Evolutionary conservation across 2,888 invertebrate species (phyloP).

Genomic region (Lamproptera curius): DNA sequence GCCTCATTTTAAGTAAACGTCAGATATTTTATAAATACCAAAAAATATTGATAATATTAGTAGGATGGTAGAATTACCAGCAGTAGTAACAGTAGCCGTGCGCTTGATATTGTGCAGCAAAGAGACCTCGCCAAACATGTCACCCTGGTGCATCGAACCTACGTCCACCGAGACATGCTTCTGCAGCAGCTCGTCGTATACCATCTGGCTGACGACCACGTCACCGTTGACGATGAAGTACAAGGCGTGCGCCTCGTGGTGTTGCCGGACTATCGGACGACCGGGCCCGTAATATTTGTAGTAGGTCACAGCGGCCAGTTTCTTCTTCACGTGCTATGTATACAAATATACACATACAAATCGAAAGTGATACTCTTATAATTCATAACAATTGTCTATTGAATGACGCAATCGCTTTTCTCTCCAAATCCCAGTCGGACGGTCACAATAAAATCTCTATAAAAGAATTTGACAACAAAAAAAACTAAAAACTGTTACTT

Average conservation of each 20-base stretch:
- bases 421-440: too few species aligned
- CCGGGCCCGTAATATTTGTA: conserved; percentile 80
- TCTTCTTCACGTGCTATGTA: conserved; percentile 77
- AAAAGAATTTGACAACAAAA: too few species aligned
- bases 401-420: too few species aligned
- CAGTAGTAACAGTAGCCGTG: conserved; percentile 78
- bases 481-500: too few species aligned
- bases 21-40: too few species aligned
- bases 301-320: conserved; percentile 78
- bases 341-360: too few species aligned
- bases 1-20: too few species aligned
- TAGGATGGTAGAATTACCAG: conserved; percentile 48
- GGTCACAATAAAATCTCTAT: too few species aligned
- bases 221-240: conserved; percentile 82
- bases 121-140: conserved; percentile 83
- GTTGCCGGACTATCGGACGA: conserved; percentile 79
- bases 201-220: conserved; percentile 63
- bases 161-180: conserved; percentile 63
- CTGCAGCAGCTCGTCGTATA: conserved; percentile 71
- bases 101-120: conserved; percentile 79
- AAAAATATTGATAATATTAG: too few species aligned
- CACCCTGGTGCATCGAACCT: conserved; percentile 75
- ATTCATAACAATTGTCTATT: too few species aligned
- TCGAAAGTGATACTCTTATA: too few species aligned
- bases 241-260: conserved; percentile 77